A percentile compares a stretch with the other conserved stretches of the same genome.
Conservation (phyloP, 2,888 invertebrate genomes). For the Sipha maydis region DNA sequence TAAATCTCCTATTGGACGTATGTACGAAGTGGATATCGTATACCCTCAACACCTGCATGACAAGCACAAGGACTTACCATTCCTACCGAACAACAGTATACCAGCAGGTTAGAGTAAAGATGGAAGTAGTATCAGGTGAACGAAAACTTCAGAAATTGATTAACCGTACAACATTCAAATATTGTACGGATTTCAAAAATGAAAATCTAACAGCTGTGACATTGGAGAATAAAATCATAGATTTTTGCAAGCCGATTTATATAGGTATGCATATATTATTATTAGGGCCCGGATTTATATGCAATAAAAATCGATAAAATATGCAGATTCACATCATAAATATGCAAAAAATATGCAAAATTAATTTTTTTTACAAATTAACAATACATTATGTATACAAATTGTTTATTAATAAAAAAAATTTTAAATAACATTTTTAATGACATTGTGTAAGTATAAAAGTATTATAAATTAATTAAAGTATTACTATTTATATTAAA, state of each 20-base stretch:
- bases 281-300: no score
- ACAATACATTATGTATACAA: no score
- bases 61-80: conserved; percentile 66
- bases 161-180: neutral
- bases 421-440: no score
- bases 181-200: neutral
- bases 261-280: neutral
- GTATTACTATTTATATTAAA: no score
- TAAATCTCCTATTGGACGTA: conserved; percentile 65
- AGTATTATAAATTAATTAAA: no score
- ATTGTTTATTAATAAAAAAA: no score
- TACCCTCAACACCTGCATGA: conserved; percentile 67
- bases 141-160: neutral
- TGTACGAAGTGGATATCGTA: conserved; percentile 68
- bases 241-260: conserved; percentile 12
- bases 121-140: neutral
- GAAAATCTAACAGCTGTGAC: neutral
- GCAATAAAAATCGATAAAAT: no score
- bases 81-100: conserved; percentile 1
- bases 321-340: no score
- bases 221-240: neutral
- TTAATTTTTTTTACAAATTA: no score
- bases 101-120: neutral
- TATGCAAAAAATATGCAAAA: no score
- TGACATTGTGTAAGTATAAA: no score